Evolutionary conservation across 2,888 invertebrate species (phyloP).

Genomic region (Diloba caeruleocephala): DNA sequence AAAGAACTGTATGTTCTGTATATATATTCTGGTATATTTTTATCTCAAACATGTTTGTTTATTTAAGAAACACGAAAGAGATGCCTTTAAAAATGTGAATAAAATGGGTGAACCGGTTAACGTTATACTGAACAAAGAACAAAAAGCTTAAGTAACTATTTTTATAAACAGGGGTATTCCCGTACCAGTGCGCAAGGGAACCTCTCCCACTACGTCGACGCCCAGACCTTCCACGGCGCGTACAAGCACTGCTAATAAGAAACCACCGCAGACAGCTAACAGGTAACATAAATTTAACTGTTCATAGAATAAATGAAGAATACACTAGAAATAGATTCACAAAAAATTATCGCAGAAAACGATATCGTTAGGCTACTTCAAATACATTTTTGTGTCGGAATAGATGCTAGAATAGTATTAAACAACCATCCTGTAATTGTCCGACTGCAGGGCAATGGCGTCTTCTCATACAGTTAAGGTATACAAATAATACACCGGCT

Average conservation of each 20-base stretch:
- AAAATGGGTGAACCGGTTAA: no score
- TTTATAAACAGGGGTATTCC: slow-evolving; percentile 84
- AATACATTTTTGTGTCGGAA: slow-evolving; percentile 11
- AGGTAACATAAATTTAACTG: slow-evolving; percentile 62
- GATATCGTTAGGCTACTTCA: not conserved
- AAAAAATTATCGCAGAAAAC: not conserved
- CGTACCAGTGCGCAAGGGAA: slow-evolving; percentile 84
- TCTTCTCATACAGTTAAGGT: no score
- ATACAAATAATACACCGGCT: no score
- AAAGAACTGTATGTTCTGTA: no score
- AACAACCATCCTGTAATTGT: no score
- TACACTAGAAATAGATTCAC: not conserved
- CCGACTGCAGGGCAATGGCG: no score
- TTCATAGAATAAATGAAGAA: not conserved
- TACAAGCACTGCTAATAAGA: slow-evolving; percentile 64
- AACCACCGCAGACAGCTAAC: slow-evolving; percentile 78
- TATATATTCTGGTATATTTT: no score
- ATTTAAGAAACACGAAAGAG: no score
- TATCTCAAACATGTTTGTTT: no score
- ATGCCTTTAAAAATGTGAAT: no score
- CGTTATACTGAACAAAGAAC: no score
- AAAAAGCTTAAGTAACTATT: not conserved
- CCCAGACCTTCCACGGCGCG: slow-evolving; percentile 65
- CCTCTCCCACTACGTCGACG: slow-evolving; percentile 77
- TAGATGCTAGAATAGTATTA: slow-evolving; percentile 26